A percentile compares a stretch with the other conserved stretches of the same genome.
Evolutionary conservation across 2,797 vertebrate species (phyloP).

Genomic region (Myiotriccus ornatus): DNA sequence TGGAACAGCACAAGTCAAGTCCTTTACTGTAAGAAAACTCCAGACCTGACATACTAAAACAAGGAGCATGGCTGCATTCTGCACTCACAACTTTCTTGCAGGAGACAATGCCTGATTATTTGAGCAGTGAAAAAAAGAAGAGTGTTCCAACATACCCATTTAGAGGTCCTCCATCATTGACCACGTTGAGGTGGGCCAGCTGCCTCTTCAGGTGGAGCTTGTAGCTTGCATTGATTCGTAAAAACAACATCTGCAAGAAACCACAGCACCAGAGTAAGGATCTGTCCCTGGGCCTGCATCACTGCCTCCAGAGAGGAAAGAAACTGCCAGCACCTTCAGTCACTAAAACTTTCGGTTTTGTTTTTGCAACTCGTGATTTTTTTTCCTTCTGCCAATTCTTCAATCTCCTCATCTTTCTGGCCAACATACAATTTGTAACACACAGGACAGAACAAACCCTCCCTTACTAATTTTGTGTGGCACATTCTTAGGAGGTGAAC

Average conservation of each 20-base stretch:
- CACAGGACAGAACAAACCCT: background rate
- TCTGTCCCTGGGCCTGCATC: background rate
- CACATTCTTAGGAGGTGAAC: background rate
- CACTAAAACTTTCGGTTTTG: rapidly evolving
- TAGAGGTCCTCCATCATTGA: slow-evolving; percentile 94
- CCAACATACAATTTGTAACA: rapidly evolving
- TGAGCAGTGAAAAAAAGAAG: background rate
- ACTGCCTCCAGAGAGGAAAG: background rate
- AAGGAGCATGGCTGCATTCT: rapidly evolving
- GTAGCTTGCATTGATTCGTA: slow-evolving; percentile 91
- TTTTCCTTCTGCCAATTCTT: background rate
- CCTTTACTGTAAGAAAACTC: background rate
- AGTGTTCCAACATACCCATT: slow-evolving; percentile 81
- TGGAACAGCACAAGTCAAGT: background rate
- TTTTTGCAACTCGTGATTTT: background rate
- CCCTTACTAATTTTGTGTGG: rapidly evolving
- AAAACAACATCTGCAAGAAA: slow-evolving; percentile 87
- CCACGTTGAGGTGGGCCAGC: slow-evolving; percentile 88
- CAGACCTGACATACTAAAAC: rapidly evolving
- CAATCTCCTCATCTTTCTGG: background rate
- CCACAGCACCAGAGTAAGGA: background rate
- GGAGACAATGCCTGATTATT: background rate
- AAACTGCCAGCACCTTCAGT: rapidly evolving
- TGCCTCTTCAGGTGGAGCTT: slow-evolving; percentile 95
- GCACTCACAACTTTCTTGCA: background rate